Percentiles rank a stretch among this genome's conserved stretches.
phyloP scores from a whole-genome alignment of 2,888 invertebrate species.

The Diarsia dahlii region DNA sequence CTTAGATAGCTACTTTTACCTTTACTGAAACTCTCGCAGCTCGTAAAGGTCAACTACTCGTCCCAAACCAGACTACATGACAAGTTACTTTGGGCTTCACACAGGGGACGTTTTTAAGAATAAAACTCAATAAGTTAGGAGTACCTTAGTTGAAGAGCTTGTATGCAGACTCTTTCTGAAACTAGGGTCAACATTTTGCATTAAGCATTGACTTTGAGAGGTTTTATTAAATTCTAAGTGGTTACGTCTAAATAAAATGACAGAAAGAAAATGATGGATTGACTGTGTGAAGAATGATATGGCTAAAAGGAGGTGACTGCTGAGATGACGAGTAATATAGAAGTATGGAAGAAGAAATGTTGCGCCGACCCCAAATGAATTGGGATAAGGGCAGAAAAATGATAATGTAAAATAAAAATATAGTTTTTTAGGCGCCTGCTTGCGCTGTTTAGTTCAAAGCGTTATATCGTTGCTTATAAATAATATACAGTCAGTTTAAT shows the following conservation, averaged over 20 bases:
- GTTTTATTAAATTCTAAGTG: neutral
- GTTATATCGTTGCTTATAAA: too few relatives aligned
- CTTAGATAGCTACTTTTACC: conserved; percentile 6
- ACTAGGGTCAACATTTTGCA: neutral
- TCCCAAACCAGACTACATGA: conserved; percentile 35
- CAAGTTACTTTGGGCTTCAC: conserved; percentile 24
- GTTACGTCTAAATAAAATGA: neutral
- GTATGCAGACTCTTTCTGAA: conserved; percentile 2
- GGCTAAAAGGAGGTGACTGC: too few relatives aligned
- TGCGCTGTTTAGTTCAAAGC: too few relatives aligned
- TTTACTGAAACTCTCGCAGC: neutral
- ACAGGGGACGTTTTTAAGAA: conserved; percentile 28
- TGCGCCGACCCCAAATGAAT: too few relatives aligned
- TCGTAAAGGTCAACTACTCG: conserved; percentile 30
- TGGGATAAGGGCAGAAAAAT: too few relatives aligned
- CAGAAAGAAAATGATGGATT: too few relatives aligned
- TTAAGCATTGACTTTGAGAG: neutral
- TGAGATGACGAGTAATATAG: too few relatives aligned
- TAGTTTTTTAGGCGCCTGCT: too few relatives aligned
- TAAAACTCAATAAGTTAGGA: conserved; percentile 12
- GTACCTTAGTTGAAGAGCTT: neutral
- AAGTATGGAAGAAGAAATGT: too few relatives aligned
- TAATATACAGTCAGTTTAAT: too few relatives aligned
- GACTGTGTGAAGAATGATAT: too few relatives aligned
- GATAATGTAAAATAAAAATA: too few relatives aligned